Evolutionary conservation across 2,113 vertebrate genomes (phyloP), one percentile per base, ranked within the genome.

Genomic region (Cololabis saira): DNA sequence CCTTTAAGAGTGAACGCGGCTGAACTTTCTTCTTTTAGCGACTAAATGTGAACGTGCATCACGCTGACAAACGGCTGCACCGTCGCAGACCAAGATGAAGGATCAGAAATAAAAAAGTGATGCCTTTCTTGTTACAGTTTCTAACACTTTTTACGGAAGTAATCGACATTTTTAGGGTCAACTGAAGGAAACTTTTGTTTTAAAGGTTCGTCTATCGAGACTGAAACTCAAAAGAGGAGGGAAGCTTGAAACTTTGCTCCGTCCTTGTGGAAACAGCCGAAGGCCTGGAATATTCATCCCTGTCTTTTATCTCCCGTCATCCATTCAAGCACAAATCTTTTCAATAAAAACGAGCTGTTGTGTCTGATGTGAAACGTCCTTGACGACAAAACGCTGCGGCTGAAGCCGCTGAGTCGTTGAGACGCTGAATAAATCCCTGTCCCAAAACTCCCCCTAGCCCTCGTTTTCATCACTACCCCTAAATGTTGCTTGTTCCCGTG

Each of bases 331-430:
- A 37, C 24, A 37, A 0, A 0, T 18, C 48, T 11, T 64, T 37
- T 15, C 41, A 66, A 43, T 44, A 16, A 48, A 54, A 67, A 67
- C 22, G 6, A 66, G 16, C 40, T 27, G 5, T 27, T 27, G 24
- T 43, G 50, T 16, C 53, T 55, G 37, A 71, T 60, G 56, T 64
- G 7, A 51, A 50, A n/a, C 18, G 22, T 54, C 66, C 53, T 61
- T 61, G 45, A 73, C 22, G 30, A 19, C 40, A 57, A 63, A 64
- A 55, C 49, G 45, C 65, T 60, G 42, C 18, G 9, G 52, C 51
- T 12, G 64, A 49, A 51, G 33, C 61, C 43, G 24, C 56, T 69
- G 48, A 59, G 50, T 67, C 42, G n/a, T n/a, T n/a, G n/a, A n/a
- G n/a, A n/a, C n/a, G n/a, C n/a, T n/a, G n/a, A n/a, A n/a, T n/a